Conservation (phyloP, 2,888 invertebrate genomes). For the Idaea aversata region DNA sequence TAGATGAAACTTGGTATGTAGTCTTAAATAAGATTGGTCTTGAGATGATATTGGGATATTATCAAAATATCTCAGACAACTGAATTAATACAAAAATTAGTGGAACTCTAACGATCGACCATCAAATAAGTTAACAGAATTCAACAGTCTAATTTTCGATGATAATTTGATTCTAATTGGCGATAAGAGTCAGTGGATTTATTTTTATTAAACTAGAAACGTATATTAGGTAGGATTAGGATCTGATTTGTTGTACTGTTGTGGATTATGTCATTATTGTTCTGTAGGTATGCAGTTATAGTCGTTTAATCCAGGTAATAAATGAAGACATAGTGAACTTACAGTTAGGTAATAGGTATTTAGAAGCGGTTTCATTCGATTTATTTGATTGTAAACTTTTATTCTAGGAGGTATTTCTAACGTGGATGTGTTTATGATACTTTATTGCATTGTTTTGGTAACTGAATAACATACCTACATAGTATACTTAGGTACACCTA, state of each 20-base stretch:
- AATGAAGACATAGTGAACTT: neutral
- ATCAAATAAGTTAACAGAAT: neutral
- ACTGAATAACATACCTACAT: neutral
- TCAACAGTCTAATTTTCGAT: neutral
- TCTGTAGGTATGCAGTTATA: neutral
- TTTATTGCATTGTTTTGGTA: neutral
- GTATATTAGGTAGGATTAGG: slow-evolving; percentile 22
- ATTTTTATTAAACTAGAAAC: slow-evolving; percentile 24
- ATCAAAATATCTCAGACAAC: neutral
- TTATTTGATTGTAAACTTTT: neutral
- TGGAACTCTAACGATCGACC: neutral
- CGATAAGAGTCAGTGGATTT: slow-evolving; percentile 16
- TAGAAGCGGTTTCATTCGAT: neutral
- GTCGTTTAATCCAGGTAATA: neutral
- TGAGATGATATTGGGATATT: neutral
- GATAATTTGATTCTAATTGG: neutral
- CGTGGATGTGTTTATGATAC: neutral
- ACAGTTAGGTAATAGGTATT: neutral
- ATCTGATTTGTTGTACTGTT: slow-evolving; percentile 21
- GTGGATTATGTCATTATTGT: slow-evolving; percentile 22
- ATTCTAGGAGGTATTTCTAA: neutral
- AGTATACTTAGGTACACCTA: neutral
- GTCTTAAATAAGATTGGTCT: too few species aligned
- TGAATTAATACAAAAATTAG: neutral
- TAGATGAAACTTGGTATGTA: too few species aligned